Evolutionary conservation across 2,113 vertebrate genomes (phyloP).

Genomic region (Nesogale talazaci): DNA sequence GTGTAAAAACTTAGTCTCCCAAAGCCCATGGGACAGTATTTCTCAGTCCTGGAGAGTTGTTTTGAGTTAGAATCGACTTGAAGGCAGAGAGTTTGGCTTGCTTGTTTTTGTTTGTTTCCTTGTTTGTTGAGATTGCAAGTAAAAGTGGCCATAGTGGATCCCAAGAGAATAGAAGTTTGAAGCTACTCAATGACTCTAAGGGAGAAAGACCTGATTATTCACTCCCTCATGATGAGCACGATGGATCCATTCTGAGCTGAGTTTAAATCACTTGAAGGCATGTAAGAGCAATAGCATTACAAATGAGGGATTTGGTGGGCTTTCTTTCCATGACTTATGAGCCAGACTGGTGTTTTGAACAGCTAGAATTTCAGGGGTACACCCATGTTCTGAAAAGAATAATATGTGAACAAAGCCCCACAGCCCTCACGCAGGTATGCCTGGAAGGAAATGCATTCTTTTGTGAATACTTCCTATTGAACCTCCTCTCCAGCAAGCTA

Average conservation of each 20-base stretch:
- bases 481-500: constrained; percentile 73
- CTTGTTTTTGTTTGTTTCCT: too few species aligned
- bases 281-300: neutral
- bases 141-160: too few species aligned
- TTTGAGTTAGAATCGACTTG: too few species aligned
- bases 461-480: constrained; percentile 75
- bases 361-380: constrained; percentile 30
- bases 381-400: constrained; percentile 67
- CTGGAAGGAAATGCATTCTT: constrained; percentile 60
- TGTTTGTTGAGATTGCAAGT: too few species aligned
- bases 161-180: neutral
- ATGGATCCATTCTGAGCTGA: neutral
- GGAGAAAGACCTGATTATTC: neutral
- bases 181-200: neutral
- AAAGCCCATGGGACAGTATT: too few species aligned
- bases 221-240: neutral
- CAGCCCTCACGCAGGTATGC: constrained; percentile 54
- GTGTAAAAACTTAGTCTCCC: too few species aligned
- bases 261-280: neutral
- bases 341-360: constrained; percentile 50
- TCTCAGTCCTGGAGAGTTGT: too few species aligned
- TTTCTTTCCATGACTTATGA: constrained; percentile 30
- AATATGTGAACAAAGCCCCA: constrained; percentile 70
- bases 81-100: too few species aligned
- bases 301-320: neutral